phyloP scores from a whole-genome alignment of 2,797 vertebrate species.

The Schizothorax lantsangensis region DNA sequence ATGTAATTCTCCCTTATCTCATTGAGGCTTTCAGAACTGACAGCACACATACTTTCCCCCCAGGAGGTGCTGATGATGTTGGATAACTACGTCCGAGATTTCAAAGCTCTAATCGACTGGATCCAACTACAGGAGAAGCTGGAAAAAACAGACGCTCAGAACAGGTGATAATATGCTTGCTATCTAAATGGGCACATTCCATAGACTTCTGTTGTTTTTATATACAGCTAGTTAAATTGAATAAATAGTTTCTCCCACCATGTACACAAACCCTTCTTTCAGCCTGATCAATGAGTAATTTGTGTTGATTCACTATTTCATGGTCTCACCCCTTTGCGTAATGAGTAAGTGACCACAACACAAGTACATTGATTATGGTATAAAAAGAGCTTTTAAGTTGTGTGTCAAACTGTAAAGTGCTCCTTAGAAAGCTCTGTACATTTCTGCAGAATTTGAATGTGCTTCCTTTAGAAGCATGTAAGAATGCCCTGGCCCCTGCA shows the following conservation, averaged over 20 bases:
- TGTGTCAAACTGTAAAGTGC: slow-evolving; percentile 62
- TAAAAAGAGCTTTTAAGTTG: slow-evolving; percentile 67
- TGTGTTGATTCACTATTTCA: slow-evolving; percentile 72
- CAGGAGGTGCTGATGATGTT: slow-evolving; percentile 99
- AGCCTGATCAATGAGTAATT: slow-evolving; percentile 74
- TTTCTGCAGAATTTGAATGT: not conserved
- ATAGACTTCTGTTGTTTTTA: not conserved
- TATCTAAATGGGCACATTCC: not conserved
- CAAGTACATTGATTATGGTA: slow-evolving; percentile 75
- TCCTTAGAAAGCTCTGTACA: slow-evolving; percentile 50
- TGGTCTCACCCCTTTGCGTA: slow-evolving; percentile 74
- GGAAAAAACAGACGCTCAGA: slow-evolving; percentile 98
- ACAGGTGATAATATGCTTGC: slow-evolving; percentile 83
- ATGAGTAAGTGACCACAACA: slow-evolving; percentile 72
- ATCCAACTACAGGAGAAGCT: slow-evolving; percentile 98
- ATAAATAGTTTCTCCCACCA: too few species aligned
- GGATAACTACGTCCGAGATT: slow-evolving; percentile 98
- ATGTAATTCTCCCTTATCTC: not conserved
- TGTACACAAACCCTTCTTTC: slow-evolving; percentile 48
- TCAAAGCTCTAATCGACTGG: slow-evolving; percentile 99
- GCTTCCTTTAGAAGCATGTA: not conserved
- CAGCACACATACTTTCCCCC: not conserved
- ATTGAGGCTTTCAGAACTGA: not conserved
- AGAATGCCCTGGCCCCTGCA: not conserved
- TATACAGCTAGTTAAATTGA: not conserved